Evolutionary conservation across 64 coral and sea anemone genomes (phyloP), one percentile per base, ranked within the genome.

Genomic region (Porites lutea): DNA sequence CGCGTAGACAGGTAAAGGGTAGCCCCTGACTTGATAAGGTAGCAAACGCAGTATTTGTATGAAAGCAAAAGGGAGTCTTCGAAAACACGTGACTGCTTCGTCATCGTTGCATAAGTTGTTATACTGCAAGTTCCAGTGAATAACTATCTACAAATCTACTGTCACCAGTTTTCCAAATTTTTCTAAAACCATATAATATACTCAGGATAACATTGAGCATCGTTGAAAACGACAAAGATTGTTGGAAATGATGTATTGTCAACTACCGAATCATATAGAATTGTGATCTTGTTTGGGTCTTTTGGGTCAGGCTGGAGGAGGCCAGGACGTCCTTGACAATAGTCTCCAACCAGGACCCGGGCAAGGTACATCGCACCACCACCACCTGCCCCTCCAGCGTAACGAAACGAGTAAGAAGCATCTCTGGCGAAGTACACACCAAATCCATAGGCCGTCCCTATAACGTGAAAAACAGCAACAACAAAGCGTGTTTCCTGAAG

Each of bases 341-440:
- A 82, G 13, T 82, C 4, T 14, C 79, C 79, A 1, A 82, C 79
- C 79, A 82, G 79, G 57, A 82, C 79, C 1, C 57, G 48, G 15
- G 73, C 73, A 76, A 76, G 73, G 48, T 52, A 76, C 73, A 76
- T 76, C 46, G 18, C 8, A 46, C 73, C 46, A 19, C 73, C 73
- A 13, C 16, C 48, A 50, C 13, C 47, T 18, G 3, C 73, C 3
- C 15, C 48, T 15, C 13, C 14, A 14, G 73, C 15, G 48, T 47
- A 82, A 8, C 43, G 0, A 63, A 62, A 13, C 1, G 79, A 82
- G 57, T 82, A 82, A 46, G 13, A 6, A 2, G 79, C 79, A 37
- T 82, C 58, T 45, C 79, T 45, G 23, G 79, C 79, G 57, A 82
- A 82, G 52, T 82, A 82, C 37, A 82, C 79, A 6, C 79, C 79